Percentiles rank a stretch among this genome's conserved stretches.
Conservation (phyloP, 2,113 vertebrate species). For the Cololabis saira region DNA sequence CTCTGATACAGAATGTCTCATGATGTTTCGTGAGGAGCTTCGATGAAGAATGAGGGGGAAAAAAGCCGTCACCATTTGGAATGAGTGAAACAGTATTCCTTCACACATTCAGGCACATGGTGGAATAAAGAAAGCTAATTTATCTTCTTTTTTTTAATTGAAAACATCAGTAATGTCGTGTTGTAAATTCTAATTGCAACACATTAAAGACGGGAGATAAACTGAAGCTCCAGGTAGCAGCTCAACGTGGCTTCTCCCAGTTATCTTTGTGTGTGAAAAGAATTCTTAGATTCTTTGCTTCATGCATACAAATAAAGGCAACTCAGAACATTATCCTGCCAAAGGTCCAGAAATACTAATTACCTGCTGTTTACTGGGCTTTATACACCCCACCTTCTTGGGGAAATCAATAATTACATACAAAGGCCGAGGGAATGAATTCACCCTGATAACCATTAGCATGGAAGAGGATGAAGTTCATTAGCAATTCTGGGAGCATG, state of each 20-base stretch:
- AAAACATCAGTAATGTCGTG: constrained; percentile 45
- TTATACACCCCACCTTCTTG: constrained; percentile 73
- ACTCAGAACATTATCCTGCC: constrained; percentile 74
- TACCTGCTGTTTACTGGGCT: constrained; percentile 80
- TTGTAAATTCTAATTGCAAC: constrained; percentile 47
- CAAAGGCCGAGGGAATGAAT: constrained; percentile 76
- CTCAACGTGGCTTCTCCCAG: constrained; percentile 29
- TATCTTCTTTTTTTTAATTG: constrained; percentile 44
- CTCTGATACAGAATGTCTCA: neutral
- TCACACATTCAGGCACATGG: constrained; percentile 13
- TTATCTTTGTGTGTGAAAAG: constrained; percentile 61
- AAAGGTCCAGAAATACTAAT: constrained; percentile 82
- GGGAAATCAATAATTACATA: constrained; percentile 83
- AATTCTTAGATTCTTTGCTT: constrained; percentile 46
- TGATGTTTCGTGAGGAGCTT: constrained; percentile 30
- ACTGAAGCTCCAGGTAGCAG: constrained; percentile 46
- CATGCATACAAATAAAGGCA: constrained; percentile 76
- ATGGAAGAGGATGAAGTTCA: constrained; percentile 79
- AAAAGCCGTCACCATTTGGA: constrained; percentile 39
- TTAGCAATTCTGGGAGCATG: constrained; percentile 75
- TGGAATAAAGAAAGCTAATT: constrained; percentile 29
- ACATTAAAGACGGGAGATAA: constrained; percentile 45
- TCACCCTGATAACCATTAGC: constrained; percentile 77
- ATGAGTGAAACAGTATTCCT: constrained; percentile 26
- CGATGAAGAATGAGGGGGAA: constrained; percentile 48